Base-by-base conservation (phyloP, 1,140 invertebrate species). In the Bursaphelenchus mucronatus region DNA sequence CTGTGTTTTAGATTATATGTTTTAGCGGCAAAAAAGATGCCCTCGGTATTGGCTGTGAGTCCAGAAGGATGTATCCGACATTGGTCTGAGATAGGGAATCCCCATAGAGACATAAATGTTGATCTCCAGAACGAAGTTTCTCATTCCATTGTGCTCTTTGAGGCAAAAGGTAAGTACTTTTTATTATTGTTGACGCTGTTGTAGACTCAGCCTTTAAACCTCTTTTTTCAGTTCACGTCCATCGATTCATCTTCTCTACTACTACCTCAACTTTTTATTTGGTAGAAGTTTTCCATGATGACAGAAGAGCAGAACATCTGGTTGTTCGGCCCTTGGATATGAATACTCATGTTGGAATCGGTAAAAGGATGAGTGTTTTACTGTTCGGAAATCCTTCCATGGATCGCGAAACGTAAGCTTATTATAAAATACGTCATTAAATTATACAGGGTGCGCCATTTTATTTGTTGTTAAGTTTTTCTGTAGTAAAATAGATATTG, bases 81-180 rank as follows among this genome's bases (percentile, higher is more conserved):
- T 41, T 68, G 67, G 67, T 8, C 61, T 17, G 68, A 72, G 40
- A 21, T 68, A 15, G 67, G 68, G 8, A 68, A 68, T 39, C 67
- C 70, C 15, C 44, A 9, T 13, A 44, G 49, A 51, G 67, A 68
- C 44, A 45, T 71, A 39, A 64, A 51, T 15, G 46, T 68, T 39
- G 39, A 69, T 15, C 21, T 68, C 45, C 70, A 68, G 45, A 68
- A 71, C 44, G 67, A 68, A 44, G 67, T 68, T 47, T 67, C 67
- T 17, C 57, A 70, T 30, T 68, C 69, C 13, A 19, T 68, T 7
- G 65, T 61, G 17, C 47, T 68, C 9, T 45, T 61, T 13, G 54
- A 68, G 5, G 47, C 68, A 9, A 19, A 71, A 63, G 54, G 67
- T 68, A 43, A 9, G 1, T 39, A 6, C 57, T 41, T 19, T 72